Conservation (phyloP, 2,113 vertebrate species). For the Sylvia atricapilla region DNA sequence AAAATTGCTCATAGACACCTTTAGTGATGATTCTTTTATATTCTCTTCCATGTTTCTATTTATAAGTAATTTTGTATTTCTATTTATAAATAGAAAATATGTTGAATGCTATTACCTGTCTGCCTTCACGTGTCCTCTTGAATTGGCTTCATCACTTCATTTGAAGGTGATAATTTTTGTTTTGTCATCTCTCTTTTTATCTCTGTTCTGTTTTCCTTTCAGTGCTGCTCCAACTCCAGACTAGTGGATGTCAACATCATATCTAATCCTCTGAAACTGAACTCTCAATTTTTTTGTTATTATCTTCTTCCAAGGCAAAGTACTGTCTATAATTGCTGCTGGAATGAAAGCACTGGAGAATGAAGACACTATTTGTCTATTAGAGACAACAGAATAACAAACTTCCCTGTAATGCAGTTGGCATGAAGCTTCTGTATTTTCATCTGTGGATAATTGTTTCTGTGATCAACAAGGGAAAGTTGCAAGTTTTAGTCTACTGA, state of each 20-base stretch:
- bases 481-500: neutral
- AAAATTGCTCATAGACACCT: neutral
- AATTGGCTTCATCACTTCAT: neutral
- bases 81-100: neutral
- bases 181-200: neutral
- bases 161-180: neutral
- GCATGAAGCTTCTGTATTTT: neutral
- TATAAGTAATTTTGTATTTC: neutral
- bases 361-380: neutral
- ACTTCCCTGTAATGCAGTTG: neutral
- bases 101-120: neutral
- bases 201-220: neutral
- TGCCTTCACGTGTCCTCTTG: neutral
- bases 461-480: neutral
- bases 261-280: neutral
- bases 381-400: neutral
- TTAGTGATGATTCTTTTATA: neutral
- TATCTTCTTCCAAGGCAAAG: neutral
- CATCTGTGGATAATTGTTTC: neutral
- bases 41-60: neutral
- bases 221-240: neutral
- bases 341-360: conserved; percentile 7
- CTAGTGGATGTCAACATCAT: neutral
- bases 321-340: neutral
- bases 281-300: neutral